Evolutionary conservation across 2,113 vertebrate genomes (phyloP).

Genomic region (Baryphthengus martii): DNA sequence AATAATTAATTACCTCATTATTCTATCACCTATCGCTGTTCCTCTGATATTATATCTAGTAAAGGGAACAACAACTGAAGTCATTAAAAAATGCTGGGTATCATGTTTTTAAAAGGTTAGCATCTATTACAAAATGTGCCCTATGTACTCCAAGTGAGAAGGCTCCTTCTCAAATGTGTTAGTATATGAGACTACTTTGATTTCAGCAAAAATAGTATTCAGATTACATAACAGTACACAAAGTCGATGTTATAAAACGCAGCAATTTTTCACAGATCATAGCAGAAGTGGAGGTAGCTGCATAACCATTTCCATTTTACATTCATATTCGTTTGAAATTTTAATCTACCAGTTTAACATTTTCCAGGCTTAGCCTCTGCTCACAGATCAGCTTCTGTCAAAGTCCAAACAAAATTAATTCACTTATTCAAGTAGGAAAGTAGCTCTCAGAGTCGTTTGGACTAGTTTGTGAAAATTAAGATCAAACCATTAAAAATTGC

Average conservation of each 20-base stretch:
- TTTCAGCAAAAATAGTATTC: conserved; percentile 31
- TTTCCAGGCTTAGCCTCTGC: neutral
- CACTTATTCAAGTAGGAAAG: neutral
- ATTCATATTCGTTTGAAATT: neutral
- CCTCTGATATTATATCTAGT: conserved; percentile 97
- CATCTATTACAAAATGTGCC: conserved; percentile 21
- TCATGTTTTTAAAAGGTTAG: conserved; percentile 56
- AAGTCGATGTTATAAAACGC: neutral
- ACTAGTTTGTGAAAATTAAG: neutral
- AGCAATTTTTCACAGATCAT: neutral
- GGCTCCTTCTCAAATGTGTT: neutral
- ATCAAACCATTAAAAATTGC: neutral
- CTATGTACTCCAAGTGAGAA: neutral
- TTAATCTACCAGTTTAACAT: neutral
- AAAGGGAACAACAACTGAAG: conserved; percentile 80
- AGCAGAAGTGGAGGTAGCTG: neutral
- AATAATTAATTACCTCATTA: conserved; percentile 93
- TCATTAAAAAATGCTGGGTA: conserved; percentile 70
- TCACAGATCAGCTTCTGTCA: neutral
- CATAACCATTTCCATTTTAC: neutral
- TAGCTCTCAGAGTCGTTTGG: neutral
- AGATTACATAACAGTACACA: neutral
- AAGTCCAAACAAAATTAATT: neutral
- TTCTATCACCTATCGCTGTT: conserved; percentile 97
- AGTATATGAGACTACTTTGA: neutral